phyloP scores from a whole-genome alignment of 2,888 invertebrate genomes.

The Melieria picta region DNA sequence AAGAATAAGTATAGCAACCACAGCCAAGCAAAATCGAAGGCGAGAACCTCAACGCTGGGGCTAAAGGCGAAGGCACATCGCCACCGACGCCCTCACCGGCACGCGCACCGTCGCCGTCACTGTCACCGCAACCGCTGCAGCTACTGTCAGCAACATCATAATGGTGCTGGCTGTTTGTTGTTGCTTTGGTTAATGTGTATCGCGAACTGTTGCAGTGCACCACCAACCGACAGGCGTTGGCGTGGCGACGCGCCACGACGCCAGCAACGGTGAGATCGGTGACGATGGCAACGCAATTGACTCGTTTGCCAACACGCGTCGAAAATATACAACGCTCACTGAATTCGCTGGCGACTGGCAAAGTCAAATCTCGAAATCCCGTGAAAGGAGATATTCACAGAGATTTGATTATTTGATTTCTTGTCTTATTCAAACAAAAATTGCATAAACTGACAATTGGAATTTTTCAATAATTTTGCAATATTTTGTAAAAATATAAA shows the following conservation, averaged over 20 bases:
- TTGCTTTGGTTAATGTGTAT: constrained; percentile 19
- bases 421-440: no score
- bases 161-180: neutral
- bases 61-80: constrained; percentile 23
- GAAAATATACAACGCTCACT: constrained; percentile 40
- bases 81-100: neutral
- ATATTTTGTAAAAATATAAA: no score
- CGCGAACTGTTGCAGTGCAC: no score
- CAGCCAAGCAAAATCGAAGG: neutral
- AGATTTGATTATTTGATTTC: no score
- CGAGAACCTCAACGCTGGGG: constrained; percentile 25
- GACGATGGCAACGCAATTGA: constrained; percentile 49
- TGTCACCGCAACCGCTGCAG: no score
- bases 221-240: no score
- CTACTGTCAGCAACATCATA: no score
- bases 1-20: constrained; percentile 12
- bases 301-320: constrained; percentile 52
- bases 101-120: neutral
- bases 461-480: no score
- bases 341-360: neutral
- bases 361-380: no score
- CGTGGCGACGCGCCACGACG: no score
- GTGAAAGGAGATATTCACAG: no score
- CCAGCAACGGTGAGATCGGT: neutral
- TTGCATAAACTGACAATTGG: no score